phyloP scores from a whole-genome alignment of 1,140 invertebrate species.

The Zaprionus vittiger region DNA sequence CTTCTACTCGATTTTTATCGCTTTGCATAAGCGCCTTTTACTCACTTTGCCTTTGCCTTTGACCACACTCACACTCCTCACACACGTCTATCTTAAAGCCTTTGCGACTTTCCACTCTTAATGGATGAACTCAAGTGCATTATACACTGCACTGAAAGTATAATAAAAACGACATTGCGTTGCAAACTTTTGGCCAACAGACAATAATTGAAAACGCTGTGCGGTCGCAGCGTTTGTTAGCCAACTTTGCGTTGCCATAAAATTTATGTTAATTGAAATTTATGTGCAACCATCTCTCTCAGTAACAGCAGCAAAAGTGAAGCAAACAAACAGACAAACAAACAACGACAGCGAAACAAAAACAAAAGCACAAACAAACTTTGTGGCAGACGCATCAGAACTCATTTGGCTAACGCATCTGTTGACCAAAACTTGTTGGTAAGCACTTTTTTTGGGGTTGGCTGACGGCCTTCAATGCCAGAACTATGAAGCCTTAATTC shows the following conservation, averaged over 20 bases:
- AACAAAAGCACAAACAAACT: constrained; percentile 15
- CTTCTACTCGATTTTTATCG: constrained; percentile 58
- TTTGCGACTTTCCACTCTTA: neutral
- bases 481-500: neutral
- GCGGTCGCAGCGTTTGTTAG: constrained; percentile 42
- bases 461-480: neutral
- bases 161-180: constrained; percentile 23
- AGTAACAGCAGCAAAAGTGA: neutral
- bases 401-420: constrained; percentile 33
- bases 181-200: constrained; percentile 54
- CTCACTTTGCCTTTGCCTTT: constrained; percentile 37
- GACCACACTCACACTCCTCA: constrained; percentile 12
- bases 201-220: constrained; percentile 76
- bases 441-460: neutral
- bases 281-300: constrained; percentile 55
- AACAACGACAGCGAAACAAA: constrained; percentile 15
- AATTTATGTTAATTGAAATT: constrained; percentile 82
- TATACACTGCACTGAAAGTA: constrained; percentile 34
- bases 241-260: constrained; percentile 65
- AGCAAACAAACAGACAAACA: constrained; percentile 15
- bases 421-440: constrained; percentile 19
- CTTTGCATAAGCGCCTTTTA: constrained; percentile 79
- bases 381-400: constrained; percentile 38
- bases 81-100: constrained; percentile 38
- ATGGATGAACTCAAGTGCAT: constrained; percentile 57